Conservation (phyloP, 2,797 vertebrate genomes). For the Propithecus perrieri region DNA sequence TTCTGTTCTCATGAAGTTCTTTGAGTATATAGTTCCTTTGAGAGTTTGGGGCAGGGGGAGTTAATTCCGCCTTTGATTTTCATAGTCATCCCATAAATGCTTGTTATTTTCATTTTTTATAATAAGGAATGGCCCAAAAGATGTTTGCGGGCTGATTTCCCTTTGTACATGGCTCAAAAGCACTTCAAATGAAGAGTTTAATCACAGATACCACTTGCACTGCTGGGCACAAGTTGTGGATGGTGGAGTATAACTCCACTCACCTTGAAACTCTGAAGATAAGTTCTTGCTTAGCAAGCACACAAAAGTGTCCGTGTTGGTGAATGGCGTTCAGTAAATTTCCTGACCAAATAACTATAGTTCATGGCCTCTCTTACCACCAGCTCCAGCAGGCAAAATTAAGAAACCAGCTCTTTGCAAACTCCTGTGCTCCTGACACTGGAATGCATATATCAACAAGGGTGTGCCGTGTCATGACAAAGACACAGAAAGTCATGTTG, state of each 20-base stretch:
- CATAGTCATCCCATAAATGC: background rate
- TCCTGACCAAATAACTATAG: background rate
- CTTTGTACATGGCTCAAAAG: background rate
- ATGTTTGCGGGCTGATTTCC: background rate
- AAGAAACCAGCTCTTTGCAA: background rate
- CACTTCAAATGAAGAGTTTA: background rate
- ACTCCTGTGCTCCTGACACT: too few species aligned
- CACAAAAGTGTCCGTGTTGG: background rate
- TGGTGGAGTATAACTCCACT: too few species aligned
- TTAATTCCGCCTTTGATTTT: background rate
- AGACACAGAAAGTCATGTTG: background rate
- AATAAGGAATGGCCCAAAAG: background rate
- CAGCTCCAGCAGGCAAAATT: background rate
- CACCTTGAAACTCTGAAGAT: background rate
- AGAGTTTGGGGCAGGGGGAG: rapidly evolving
- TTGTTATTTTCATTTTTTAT: background rate
- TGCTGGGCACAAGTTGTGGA: background rate
- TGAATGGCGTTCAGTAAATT: background rate
- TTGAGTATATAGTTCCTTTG: background rate
- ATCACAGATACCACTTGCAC: background rate
- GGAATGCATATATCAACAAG: background rate
- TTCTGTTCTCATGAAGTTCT: background rate
- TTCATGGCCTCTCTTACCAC: background rate
- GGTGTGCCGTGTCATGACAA: background rate
- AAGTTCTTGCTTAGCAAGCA: background rate